These are phyloP conservation scores for Corydoras maculifer DNA, from an alignment of 2,113 vertebrate species.

Conservation along the genomic window DNA sequence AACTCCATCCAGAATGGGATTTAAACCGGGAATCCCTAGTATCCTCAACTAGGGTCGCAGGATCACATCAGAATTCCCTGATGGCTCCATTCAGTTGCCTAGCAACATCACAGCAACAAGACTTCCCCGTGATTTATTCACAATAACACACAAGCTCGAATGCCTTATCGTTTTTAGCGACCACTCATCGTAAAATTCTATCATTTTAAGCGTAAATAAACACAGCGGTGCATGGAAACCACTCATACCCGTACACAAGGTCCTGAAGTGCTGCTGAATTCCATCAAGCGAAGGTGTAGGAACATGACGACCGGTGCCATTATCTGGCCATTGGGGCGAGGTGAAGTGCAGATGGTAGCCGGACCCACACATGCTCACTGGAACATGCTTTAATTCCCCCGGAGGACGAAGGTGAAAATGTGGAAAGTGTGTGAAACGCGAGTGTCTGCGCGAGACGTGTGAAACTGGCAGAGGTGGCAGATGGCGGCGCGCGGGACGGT, in stretches of 20 bases:
- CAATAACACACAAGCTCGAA: too few species aligned
- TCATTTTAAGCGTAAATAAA: too few species aligned
- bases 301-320: slow-evolving; percentile 3
- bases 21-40: too few species aligned
- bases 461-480: slow-evolving; percentile 32
- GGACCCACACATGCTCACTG: slow-evolving; percentile 1
- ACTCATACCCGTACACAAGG: not conserved
- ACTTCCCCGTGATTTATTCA: too few species aligned
- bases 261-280: not conserved
- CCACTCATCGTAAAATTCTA: too few species aligned
- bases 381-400: not conserved
- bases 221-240: too few species aligned
- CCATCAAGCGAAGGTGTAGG: not conserved
- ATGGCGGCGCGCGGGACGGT: slow-evolving; percentile 29
- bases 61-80: too few species aligned
- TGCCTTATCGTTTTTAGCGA: too few species aligned
- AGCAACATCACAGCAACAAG: too few species aligned
- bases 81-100: too few species aligned
- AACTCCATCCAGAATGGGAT: too few species aligned
- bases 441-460: slow-evolving; percentile 28
- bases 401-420: slow-evolving; percentile 16
- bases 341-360: not conserved
- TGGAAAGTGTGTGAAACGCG: slow-evolving; percentile 16
- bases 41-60: too few species aligned
- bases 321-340: not conserved